Evolutionary conservation across 2,888 invertebrate species (phyloP), one percentile per base, ranked within the genome.

Genomic region (Epinotia bilunana): DNA sequence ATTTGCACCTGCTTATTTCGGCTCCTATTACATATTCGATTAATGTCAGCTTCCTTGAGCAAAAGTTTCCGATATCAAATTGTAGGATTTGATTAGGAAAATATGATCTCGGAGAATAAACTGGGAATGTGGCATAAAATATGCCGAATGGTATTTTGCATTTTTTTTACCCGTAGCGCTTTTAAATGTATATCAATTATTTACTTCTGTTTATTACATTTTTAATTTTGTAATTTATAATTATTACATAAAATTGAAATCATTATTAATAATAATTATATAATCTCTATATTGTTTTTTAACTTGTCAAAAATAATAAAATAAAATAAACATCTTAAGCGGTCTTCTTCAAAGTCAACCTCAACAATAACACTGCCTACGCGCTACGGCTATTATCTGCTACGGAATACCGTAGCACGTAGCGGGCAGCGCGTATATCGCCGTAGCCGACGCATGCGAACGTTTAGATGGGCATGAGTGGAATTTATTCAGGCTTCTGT

Each of bases 21-120:
- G 16, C 39, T 74, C 46, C 6, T 13, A n/a, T 69, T 74, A 69
- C 69, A 63, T 28, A 57, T 69, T 74, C 61, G 55, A 73, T 73
- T 68, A 67, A 43, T 18, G n/a, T 65, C 46, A 23, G 20, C 23
- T 68, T 46, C 28, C 39, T 58, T 55, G 61, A 9, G 58, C 18
- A 39, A 67, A 2, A 63, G 43, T 43, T 46, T 39, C 67, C 3
- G 13, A 39, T 67, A 67, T 63, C 63, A 13, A 20, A 46, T 63
- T 63, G 6, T 4, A 13, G 43, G 20, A 23, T 53, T 53, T 53
- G 49, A 53, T 53, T 53, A 53, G 46, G 13, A 13, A 13, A 53
- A 49, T 49, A 49, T n/a, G n/a, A n/a, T 53, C 13, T 53, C 6
- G 49, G 49, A 16, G 49, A 49, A 49, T 5, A 16, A 16, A 49